phyloP scores from a whole-genome alignment of 2,113 vertebrate species.

The Microcebus lehilahytsara region DNA sequence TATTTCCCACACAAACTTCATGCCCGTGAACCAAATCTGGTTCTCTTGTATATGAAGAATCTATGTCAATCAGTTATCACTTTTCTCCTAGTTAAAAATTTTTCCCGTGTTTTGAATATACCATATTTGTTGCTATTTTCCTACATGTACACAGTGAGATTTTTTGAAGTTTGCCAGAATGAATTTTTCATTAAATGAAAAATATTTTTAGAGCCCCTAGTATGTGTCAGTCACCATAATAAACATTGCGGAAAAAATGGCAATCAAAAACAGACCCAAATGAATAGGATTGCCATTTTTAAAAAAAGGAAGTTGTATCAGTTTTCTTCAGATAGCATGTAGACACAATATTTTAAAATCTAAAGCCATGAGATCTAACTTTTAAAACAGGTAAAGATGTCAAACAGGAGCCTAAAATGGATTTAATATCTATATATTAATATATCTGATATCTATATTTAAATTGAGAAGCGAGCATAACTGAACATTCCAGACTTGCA shows the following conservation, averaged over 20 bases:
- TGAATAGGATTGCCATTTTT: background rate
- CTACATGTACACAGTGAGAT: background rate
- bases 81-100: background rate
- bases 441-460: background rate
- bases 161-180: slow-evolving; percentile 26
- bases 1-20: background rate
- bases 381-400: background rate
- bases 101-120: background rate
- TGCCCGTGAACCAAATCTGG: background rate
- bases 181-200: slow-evolving; percentile 30
- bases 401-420: background rate
- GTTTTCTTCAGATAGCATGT: background rate
- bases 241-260: background rate
- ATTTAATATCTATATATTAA: slow-evolving; percentile 25
- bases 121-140: background rate
- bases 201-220: background rate
- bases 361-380: background rate
- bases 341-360: background rate
- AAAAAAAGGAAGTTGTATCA: background rate
- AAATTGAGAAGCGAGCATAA: background rate
- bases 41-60: background rate
- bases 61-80: background rate
- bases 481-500: background rate
- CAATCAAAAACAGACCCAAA: background rate
- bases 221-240: background rate